phyloP scores from a whole-genome alignment of 2,888 invertebrate genomes.

The Heliconius charithonia region DNA sequence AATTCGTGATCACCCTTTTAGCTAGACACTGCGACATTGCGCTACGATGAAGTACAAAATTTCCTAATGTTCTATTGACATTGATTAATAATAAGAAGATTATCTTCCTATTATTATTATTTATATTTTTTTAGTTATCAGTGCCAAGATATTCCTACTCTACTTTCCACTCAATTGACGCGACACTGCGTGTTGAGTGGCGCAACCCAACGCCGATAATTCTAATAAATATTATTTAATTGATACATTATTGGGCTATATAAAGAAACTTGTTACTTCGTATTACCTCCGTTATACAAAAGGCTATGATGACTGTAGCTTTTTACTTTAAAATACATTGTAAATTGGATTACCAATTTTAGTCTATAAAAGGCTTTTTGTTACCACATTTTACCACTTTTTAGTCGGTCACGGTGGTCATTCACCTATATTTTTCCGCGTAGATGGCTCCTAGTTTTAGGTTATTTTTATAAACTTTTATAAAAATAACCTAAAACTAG shows the following conservation, averaged over 20 bases:
- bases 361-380: conserved; percentile 1
- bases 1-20: no score
- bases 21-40: no score
- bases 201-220: no score
- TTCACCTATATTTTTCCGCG: conserved; percentile 1
- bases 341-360: conserved; percentile 16
- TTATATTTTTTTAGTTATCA: no score
- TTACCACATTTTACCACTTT: background rate
- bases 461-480: background rate
- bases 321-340: conserved; percentile 13
- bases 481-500: no score
- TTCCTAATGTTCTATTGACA: no score
- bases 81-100: no score
- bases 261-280: background rate
- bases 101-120: no score
- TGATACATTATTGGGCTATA: background rate
- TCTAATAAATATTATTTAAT: background rate
- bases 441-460: background rate
- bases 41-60: no score
- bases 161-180: no score
- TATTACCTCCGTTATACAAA: conserved; percentile 5
- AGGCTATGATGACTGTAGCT: background rate
- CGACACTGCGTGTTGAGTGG: background rate
- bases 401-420: background rate
- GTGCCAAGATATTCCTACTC: no score